Percentiles rank a stretch among this genome's conserved stretches.
Evolutionary conservation across 2,888 invertebrate genomes (phyloP).

Genomic region (Elmis aenea): DNA sequence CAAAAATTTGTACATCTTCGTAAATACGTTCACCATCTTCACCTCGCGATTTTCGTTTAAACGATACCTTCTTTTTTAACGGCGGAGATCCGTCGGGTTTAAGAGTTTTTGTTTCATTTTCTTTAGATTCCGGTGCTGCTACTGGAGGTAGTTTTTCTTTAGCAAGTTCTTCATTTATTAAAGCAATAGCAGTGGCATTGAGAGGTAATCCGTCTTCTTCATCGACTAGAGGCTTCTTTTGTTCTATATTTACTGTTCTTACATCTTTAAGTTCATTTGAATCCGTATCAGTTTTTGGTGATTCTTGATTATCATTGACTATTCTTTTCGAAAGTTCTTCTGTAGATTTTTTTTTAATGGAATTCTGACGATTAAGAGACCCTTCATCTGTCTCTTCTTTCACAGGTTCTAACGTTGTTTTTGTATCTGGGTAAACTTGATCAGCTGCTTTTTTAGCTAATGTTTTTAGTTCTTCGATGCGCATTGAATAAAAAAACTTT

Average conservation of each 20-base stretch:
- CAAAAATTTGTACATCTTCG: constrained; percentile 27
- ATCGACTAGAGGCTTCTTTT: constrained; percentile 32
- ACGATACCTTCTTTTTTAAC: constrained; percentile 43
- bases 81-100: constrained; percentile 32
- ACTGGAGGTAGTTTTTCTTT: constrained; percentile 11
- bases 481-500: constrained; percentile 31
- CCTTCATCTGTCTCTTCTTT: constrained; percentile 5
- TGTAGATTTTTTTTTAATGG: not conserved
- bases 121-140: too few species aligned
- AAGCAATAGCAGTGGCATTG: constrained; percentile 29
- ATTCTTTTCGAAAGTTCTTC: not conserved
- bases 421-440: constrained; percentile 32
- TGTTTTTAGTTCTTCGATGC: constrained; percentile 36
- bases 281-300: not conserved
- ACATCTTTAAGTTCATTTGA: constrained; percentile 3
- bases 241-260: not conserved
- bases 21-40: constrained; percentile 30
- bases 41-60: constrained; percentile 37
- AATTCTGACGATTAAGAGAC: too few species aligned
- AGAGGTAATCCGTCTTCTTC: constrained; percentile 43
- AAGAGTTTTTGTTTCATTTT: constrained; percentile 27
- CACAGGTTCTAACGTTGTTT: constrained; percentile 16
- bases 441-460: constrained; percentile 39
- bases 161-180: constrained; percentile 22
- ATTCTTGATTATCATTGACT: not conserved